Evolutionary conservation across 2,113 vertebrate genomes (phyloP).

Genomic region (Poeciliopsis turrubarensis): DNA sequence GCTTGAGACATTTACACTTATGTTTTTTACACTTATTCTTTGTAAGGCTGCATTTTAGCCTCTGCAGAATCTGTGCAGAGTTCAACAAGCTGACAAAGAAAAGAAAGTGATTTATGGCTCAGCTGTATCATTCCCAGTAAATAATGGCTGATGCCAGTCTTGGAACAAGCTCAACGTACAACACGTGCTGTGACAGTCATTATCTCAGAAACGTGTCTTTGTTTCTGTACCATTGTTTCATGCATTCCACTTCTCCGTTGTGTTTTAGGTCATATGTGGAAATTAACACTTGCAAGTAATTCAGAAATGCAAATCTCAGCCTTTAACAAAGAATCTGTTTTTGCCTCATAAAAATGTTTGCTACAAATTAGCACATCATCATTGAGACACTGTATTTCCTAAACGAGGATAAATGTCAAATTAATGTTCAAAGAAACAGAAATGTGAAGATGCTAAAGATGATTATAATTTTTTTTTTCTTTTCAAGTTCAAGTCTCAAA

Average conservation of each 20-base stretch:
- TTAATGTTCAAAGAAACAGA: no score
- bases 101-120: slow-evolving; percentile 36
- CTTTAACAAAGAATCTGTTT: no score
- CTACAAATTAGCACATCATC: no score
- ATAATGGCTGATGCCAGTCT: slow-evolving; percentile 27
- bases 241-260: not conserved
- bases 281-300: not conserved
- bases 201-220: not conserved
- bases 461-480: no score
- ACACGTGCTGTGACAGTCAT: not conserved
- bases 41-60: slow-evolving; percentile 10
- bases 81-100: slow-evolving; percentile 48
- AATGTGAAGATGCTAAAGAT: no score
- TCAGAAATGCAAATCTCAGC: no score
- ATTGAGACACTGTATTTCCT: no score
- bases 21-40: not conserved
- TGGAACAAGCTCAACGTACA: slow-evolving; percentile 11
- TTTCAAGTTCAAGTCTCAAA: no score
- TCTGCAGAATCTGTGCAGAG: slow-evolving; percentile 10
- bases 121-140: slow-evolving; percentile 38
- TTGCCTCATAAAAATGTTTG: no score
- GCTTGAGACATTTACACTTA: not conserved
- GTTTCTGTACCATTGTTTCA: not conserved
- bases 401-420: no score
- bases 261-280: not conserved